Evolutionary conservation across 2,888 invertebrate species (phyloP), one percentile per base, ranked within the genome.

Genomic region (Drosophila stalkeri): DNA sequence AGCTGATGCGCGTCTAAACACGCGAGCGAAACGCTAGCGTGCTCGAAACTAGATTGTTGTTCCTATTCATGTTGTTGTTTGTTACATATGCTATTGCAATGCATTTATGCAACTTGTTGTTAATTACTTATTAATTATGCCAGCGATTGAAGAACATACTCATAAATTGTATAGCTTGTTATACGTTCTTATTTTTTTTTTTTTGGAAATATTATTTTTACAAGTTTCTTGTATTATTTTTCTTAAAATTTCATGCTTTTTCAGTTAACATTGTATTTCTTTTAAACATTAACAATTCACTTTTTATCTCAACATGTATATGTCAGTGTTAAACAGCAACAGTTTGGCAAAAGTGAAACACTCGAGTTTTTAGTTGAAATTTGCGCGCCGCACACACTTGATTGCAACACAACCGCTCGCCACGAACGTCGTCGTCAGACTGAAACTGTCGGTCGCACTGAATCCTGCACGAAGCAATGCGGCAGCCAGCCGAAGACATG

Each of bases 341-440:
- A 75, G 69, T 67, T 73, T 65, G 61, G 23, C 37, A 16, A 67
- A 41, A 39, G 46, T 43, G 62, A 62, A 51, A 44, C 41, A 64
- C 46, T 57, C 75, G 77, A 71, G 20, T 44, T 51, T 59, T 51
- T 27, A 41, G 39, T 43, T 35, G 14, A 39, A 23, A 1, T 54
- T 20, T 16, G 18, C 16, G 23, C 37, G 31, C 16, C 5, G 18
- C 20, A n/a, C 37, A 18, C 55, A 54, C 52, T 51, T 27, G n/a
- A 27, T 39, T 27, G 4, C 43, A 69, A 41, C 75, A 75, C 87
- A 82, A 88, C 91, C 89, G 81, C 77, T 81, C 84, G 84, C 80
- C 75, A 89, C 91, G 85, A 91, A 73, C 72, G 79, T 78, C 72
- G 81, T 80, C 88, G 86, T 79, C 73, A 80, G 87, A 91, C 91